phyloP scores from a whole-genome alignment of 2,797 vertebrate species.

The Aeoliscus strigatus region DNA sequence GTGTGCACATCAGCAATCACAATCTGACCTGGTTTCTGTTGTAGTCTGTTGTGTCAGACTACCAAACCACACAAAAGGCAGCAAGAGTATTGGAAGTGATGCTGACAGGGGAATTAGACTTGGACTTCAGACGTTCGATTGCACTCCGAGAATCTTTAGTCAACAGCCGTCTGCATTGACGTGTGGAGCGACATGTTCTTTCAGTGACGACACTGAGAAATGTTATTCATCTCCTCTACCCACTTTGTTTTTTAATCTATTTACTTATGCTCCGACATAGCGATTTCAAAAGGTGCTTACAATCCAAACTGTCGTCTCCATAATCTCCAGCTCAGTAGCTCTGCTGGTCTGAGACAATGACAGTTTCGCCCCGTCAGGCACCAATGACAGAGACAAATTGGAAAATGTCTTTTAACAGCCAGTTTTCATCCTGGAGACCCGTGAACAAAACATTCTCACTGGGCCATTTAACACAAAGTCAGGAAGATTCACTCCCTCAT shows the following conservation, averaged over 20 bases:
- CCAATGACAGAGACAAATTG: conserved; percentile 83
- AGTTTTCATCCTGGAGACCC: conserved; percentile 60
- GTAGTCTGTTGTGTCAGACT: no score
- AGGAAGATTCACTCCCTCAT: conserved; percentile 80
- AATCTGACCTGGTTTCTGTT: no score
- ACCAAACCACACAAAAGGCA: no score
- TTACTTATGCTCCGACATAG: conserved; percentile 67
- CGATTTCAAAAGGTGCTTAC: conserved; percentile 70
- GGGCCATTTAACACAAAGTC: conserved; percentile 81
- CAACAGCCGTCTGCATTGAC: conserved; percentile 45
- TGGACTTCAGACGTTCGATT: conserved; percentile 42
- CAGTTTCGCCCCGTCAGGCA: conserved; percentile 86
- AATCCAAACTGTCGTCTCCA: conserved; percentile 75
- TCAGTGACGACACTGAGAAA: conserved; percentile 53
- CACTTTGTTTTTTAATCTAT: conserved; percentile 71
- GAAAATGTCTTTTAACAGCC: conserved; percentile 85
- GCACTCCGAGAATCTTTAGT: conserved; percentile 45
- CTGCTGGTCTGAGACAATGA: conserved; percentile 83
- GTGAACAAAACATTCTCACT: conserved; percentile 71
- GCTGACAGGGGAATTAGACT: conserved; percentile 55
- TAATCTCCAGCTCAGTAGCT: conserved; percentile 83
- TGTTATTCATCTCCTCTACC: conserved; percentile 52
- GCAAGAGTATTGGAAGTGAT: no score
- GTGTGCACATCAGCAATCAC: no score
- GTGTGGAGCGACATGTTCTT: conserved; percentile 56